Base-by-base conservation (phyloP, 2,113 vertebrate species). In the Sceloporus tristichus region DNA sequence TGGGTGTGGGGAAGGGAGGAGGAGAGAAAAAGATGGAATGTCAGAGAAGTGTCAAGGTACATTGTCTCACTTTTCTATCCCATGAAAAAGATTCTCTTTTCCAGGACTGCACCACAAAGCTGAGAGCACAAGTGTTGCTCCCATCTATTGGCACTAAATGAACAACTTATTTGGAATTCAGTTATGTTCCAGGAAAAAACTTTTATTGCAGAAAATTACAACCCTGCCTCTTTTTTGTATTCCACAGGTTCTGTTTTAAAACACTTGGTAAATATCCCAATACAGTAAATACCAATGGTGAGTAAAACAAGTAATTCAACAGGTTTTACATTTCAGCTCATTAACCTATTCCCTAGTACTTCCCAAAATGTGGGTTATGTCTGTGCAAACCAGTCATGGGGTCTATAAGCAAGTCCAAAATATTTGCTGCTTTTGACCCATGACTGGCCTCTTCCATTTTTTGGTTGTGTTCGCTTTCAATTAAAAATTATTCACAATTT, bases 1-100 rank as follows among this genome's bases (percentile, higher is more conserved):
- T 48, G 53, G 23, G 34, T 10, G 9, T 2, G 48, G 27, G 68
- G 42, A 29, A 4, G 94, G 93, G 16, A 93, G 90, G 93, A 87
- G 54, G 27, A 71, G 68, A 83, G 8, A 79, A 81, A 87, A 56
- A 93, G 0, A 4, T 73, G 74, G 93, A 76, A 89, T 86, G 75
- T 70, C 48, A 92, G 82, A 68, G 14, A 85, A 70, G 23, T 0
- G 7, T 92, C 38, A 93, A 42, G 42, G 53, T 3, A 88, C 66
- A 5, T 81, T 89, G 13, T 27, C 18, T n/a, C 56, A 71, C 13
- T 34, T 71, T 79, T 25, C 79, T 59, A 18, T 23, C 48, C n/a
- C 5, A 40, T 40, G 25, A 42, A 38, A 66, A 34, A 9, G 10
- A 25, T 11, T 16, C 68, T 40, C 29, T 1, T 34, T 56, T 21